Evolutionary conservation across 2,113 vertebrate species (phyloP), one percentile per base, ranked within the genome.

Genomic region (Hippocampus barbouri): DNA sequence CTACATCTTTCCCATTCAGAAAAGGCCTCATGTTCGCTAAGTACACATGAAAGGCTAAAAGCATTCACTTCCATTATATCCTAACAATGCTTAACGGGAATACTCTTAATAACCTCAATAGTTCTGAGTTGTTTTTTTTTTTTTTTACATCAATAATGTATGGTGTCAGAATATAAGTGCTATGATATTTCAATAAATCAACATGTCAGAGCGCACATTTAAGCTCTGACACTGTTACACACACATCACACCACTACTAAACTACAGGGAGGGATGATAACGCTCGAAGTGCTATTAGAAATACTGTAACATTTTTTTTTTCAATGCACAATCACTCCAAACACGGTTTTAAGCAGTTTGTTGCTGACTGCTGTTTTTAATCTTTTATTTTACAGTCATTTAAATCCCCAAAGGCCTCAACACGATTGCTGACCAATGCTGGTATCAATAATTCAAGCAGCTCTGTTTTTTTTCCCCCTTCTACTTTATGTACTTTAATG

Each of bases 31-130:
- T 49, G 57, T 51, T 69, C 34, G 66, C 68, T 76, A 68, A 60
- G 66, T 40, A 62, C 71, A 84, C 74, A 80, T 77, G 40, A 79
- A 85, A 87, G 81, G 83, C 76, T 77, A 72, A 80, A 85, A 81
- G 78, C 81, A 68, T 76, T 62, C 62, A 75, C 67, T 73, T 74
- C 68, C 66, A 68, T 20, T 41, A 63, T 66, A 67, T 80, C 81
- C 77, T 66, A 30, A 75, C 53, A 60, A 72, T 68, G 61, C 78
- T 75, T 40, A 45, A 45, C 15, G 43, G 43, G 43, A 45, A 45
- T 45, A 38, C 34, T 38, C 34, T 6, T 38, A 45, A 45, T 14
- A 14, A 45, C 14, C 43, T 74, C 25, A 51, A 1, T 72, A 18
- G 63, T n/a, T 65, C 47, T 30, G 47, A 60, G 62, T 54, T 60